Base-by-base conservation (phyloP, 2,797 vertebrate genomes). In the Oreochromis mossambicus region DNA sequence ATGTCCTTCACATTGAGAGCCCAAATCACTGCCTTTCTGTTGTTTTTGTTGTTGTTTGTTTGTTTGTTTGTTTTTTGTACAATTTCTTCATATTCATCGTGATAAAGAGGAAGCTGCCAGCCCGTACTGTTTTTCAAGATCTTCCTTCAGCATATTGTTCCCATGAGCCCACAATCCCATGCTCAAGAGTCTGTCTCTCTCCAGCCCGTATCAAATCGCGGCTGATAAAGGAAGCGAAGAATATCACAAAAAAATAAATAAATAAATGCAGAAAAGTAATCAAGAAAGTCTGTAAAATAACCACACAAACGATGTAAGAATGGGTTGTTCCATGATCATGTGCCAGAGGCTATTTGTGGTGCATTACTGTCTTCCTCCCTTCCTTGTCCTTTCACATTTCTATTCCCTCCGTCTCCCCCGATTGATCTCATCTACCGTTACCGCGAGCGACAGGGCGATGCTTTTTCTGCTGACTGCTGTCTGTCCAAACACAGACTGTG, bases 391-490 rank as follows among this genome's bases (percentile, higher is more conserved):
- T 88, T 81, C 51, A 76, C 82, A 80, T 87, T 81, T 82, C 79
- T 76, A 12, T 78, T 83, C 52, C 58, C 66, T 79, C 48, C 4
- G 75, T 90, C 86, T 75, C n/a, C 58, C 51, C 81, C 51, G 52
- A 88, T 84, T 77, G 66, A 86, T 70, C 81, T 81, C 51, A 4
- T 93, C 87, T 90, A 75, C 26, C 24, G 52, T 92, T 90, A 90
- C 90, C 32, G 34, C 17, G 12, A 77, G 79, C 6, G 84, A 90
- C 88, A 55, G 79, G 82, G 43, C 34, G 14, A 43, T 78, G 83
- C 50, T 77, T 89, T 90, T 91, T 90, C 85, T 83, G 91, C 92
- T 85, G 90, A 91, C 90, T 91, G 83, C 82, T 86, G 82, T 90
- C 86, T 52, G 9, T 89, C 84, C 80, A 58, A 85, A 90, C 86